Conservation (phyloP, 2,888 invertebrate species). For the Rhagonycha fulva region DNA sequence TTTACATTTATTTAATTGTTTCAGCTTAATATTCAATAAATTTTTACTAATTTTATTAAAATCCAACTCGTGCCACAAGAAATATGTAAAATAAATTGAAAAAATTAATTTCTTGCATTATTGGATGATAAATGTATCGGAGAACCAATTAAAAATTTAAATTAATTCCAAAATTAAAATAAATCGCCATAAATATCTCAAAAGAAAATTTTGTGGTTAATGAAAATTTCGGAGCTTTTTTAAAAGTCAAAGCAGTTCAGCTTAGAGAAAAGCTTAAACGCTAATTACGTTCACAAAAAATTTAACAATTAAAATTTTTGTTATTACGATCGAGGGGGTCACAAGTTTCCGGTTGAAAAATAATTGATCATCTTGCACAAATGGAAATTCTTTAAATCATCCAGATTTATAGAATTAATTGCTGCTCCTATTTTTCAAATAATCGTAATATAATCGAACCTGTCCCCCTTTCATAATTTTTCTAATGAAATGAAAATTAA, state of each 20-base stretch:
- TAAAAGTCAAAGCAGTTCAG: background rate
- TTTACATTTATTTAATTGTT: slow-evolving; percentile 2
- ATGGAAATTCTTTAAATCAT: too few relatives aligned
- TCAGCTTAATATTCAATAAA: background rate
- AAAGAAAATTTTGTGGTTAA: background rate
- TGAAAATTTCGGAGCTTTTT: background rate
- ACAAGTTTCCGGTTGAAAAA: too few relatives aligned
- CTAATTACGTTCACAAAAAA: background rate
- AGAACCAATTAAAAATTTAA: background rate
- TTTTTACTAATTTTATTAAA: background rate
- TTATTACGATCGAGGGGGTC: background rate
- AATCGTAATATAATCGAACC: too few relatives aligned
- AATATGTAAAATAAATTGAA: background rate
- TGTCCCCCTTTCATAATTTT: too few relatives aligned
- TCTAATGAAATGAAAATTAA: too few relatives aligned
- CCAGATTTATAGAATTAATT: too few relatives aligned
- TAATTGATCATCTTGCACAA: too few relatives aligned
- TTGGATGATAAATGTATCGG: background rate
- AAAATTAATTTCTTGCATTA: background rate
- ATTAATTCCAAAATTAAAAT: background rate
- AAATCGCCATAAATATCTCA: background rate
- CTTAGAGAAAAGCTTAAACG: background rate
- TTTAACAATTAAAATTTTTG: background rate
- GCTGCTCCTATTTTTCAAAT: too few relatives aligned
- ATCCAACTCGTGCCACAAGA: background rate